Percentiles rank a stretch among this genome's conserved stretches.
These are phyloP conservation scores for Phrynocephalus versicolor DNA, from an alignment of 2,113 vertebrate species.

Conservation along the genomic window DNA sequence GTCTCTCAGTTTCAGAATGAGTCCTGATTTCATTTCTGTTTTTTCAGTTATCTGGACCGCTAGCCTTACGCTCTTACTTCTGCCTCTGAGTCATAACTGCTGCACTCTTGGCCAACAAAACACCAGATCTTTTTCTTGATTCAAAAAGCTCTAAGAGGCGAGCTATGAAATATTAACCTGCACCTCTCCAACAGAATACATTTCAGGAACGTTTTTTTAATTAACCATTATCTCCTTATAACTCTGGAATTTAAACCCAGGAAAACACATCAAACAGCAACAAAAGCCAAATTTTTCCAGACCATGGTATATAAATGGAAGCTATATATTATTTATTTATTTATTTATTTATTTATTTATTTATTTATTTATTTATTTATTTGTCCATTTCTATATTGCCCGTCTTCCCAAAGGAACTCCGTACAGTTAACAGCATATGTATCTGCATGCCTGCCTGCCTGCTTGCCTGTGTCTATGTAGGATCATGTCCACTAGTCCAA, in stretches of 20 bases:
- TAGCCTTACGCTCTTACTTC: slow-evolving; percentile 11
- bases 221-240: neutral
- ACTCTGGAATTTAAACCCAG: slow-evolving; percentile 22
- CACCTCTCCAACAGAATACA: neutral
- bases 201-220: slow-evolving; percentile 15
- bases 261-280: neutral
- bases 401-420: too few species aligned
- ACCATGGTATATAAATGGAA: neutral
- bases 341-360: too few species aligned
- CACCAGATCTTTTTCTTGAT: slow-evolving; percentile 4
- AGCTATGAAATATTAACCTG: neutral
- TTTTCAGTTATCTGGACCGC: neutral
- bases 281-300: neutral
- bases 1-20: slow-evolving; percentile 9
- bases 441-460: too few species aligned
- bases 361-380: too few species aligned
- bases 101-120: slow-evolving; percentile 3
- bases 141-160: slow-evolving; percentile 12
- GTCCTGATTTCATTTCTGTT: slow-evolving; percentile 26
- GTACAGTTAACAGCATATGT: too few species aligned
- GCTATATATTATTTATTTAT: too few species aligned
- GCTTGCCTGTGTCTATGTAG: too few species aligned
- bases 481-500: neutral
- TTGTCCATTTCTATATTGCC: too few species aligned
- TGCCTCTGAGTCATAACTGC: slow-evolving; percentile 1